Conservation (phyloP, 2,113 vertebrate genomes). For the Notarius lentiginosus region DNA sequence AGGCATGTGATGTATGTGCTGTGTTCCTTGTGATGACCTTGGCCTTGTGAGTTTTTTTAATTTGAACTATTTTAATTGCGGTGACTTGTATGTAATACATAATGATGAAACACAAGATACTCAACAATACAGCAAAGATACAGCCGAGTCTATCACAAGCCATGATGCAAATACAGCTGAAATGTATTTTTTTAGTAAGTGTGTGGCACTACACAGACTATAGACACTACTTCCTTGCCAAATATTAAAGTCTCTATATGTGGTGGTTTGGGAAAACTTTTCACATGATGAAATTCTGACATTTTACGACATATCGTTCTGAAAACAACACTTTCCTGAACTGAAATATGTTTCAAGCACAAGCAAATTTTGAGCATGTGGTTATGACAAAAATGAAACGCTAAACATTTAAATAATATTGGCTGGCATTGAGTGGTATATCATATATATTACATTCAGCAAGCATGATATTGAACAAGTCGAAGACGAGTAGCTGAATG, state of each 20-base stretch:
- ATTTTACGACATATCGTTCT: not conserved
- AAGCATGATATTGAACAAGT: no score
- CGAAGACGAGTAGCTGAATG: no score
- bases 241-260: not conserved
- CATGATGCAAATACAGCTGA: not conserved
- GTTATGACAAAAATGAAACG: not conserved
- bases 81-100: not conserved
- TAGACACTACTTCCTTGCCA: not conserved
- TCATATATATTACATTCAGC: no score
- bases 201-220: no score
- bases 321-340: not conserved
- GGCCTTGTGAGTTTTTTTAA: not conserved
- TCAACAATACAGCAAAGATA: not conserved
- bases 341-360: not conserved
- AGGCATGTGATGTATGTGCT: not conserved
- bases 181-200: no score
- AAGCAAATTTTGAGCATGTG: not conserved
- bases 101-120: not conserved
- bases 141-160: not conserved
- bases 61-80: not conserved
- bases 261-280: not conserved
- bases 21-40: not conserved
- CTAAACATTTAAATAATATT: no score
- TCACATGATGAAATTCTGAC: not conserved
- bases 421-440: no score